phyloP scores from a whole-genome alignment of 2,113 vertebrate species.

The Gallinago media region DNA sequence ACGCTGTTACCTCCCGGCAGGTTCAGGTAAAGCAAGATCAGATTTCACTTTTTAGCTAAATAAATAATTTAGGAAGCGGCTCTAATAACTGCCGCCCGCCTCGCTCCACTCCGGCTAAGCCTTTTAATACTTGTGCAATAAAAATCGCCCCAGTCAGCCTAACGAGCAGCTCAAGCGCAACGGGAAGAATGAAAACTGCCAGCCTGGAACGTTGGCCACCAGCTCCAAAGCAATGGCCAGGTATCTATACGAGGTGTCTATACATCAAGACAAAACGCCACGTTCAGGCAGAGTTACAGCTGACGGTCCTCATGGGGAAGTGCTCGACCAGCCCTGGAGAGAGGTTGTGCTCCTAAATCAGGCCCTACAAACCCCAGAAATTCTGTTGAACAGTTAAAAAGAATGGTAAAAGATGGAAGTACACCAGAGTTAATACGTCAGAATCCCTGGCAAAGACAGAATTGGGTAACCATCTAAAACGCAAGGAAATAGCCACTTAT shows the following conservation, averaged over 20 bases:
- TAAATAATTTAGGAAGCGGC: conserved; percentile 44
- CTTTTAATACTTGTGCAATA: neutral
- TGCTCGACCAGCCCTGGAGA: neutral
- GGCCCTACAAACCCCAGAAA: neutral
- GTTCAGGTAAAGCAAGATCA: conserved; percentile 21
- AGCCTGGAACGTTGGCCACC: conserved; percentile 28
- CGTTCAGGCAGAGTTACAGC: neutral
- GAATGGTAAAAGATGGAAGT: neutral
- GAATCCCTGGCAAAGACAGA: neutral
- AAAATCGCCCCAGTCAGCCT: conserved; percentile 16
- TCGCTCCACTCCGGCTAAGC: neutral
- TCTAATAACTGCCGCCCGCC: neutral
- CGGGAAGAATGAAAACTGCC: conserved; percentile 4
- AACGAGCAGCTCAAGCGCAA: conserved; percentile 4
- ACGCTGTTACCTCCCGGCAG: neutral
- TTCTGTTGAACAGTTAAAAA: neutral
- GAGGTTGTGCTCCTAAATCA: neutral
- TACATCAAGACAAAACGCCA: neutral
- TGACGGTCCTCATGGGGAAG: fast-evolving
- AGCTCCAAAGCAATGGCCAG: neutral
- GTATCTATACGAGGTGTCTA: neutral
- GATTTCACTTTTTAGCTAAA: conserved; percentile 44
- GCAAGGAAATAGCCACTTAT: fast-evolving
- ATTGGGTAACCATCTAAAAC: neutral
- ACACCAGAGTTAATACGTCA: neutral